Conservation (phyloP, 2,888 invertebrate genomes). For the Cosmia pyralina region DNA sequence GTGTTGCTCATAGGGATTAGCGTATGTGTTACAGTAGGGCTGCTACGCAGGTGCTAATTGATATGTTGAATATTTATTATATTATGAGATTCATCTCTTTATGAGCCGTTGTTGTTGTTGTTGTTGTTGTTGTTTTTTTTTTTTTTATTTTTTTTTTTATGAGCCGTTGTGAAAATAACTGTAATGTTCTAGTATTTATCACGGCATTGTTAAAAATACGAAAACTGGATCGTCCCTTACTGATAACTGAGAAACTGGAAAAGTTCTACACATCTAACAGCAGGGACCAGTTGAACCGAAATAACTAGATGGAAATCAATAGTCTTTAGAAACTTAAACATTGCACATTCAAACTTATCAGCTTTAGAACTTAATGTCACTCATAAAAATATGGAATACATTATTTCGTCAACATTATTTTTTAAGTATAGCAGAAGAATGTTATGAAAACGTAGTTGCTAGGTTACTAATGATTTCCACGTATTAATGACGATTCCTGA, state of each 20-base stretch:
- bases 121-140: no score
- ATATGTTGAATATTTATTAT: slow-evolving; percentile 25
- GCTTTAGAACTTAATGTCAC: no score
- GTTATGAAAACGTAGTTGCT: background rate
- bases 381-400: background rate
- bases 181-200: background rate
- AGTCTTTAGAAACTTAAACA: background rate
- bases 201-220: background rate
- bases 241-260: background rate
- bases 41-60: slow-evolving; percentile 62
- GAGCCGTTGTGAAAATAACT: background rate
- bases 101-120: background rate
- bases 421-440: background rate
- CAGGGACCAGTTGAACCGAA: no score
- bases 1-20: slow-evolving; percentile 85
- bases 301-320: background rate
- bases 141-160: no score
- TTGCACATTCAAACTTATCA: background rate
- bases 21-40: slow-evolving; percentile 71
- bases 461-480: background rate
- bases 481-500: background rate
- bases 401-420: no score
- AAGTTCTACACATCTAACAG: background rate
- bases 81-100: background rate
- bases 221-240: background rate